Base-by-base conservation (phyloP, 37 sponge, comb jelly and placozoan genomes). In the Diacarnus erythraeanus region DNA sequence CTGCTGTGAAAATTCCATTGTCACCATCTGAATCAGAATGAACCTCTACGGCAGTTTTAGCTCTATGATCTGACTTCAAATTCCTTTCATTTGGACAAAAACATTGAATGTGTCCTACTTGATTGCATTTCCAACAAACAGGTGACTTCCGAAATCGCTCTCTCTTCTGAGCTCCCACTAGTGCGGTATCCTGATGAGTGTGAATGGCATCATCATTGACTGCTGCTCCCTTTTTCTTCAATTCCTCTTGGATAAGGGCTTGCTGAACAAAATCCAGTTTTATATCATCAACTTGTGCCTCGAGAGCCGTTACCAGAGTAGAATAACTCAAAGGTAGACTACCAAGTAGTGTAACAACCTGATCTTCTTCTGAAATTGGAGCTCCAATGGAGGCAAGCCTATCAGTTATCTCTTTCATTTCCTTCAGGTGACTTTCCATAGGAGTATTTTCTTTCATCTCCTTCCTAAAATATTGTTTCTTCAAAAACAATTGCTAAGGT, bases 401-500 rank as follows among this genome's bases (percentile, higher is more conserved):
- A 30, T 88, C 83, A 20, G 83, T 71, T 21, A 88, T 33, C 42
- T 81, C 83, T 30, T 88, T 88, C 78, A 88, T 82, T 17, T 70
- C 29, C 65, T 88, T 88, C 22, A 88, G 57, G 67, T 78, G 86
- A 5, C 23, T 42, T 36, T 85, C 65, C n/a, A 87, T 64, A 8
- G 77, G 75, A 5, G 39, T 87, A 2, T 77, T 71, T 36, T 87
- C 82, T 27, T 58, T 81, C 81, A 80, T 75, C 57, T 87, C 88
- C 61, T 18, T 69, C 29, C 82, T 27, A 37, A 87, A 87, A 54
- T 87, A 87, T 47, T 67, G 77, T 42, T 77, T 85, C 64, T 77
- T 85, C 0, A 85, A 74, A 18, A 85, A 63, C 12, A 85, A 54
- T 59, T 3, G 79, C 72, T n/a, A 85, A 40, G 0, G 86, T 85